Conservation (phyloP, 2,888 invertebrate genomes). For the Caenorhabditis angaria region DNA sequence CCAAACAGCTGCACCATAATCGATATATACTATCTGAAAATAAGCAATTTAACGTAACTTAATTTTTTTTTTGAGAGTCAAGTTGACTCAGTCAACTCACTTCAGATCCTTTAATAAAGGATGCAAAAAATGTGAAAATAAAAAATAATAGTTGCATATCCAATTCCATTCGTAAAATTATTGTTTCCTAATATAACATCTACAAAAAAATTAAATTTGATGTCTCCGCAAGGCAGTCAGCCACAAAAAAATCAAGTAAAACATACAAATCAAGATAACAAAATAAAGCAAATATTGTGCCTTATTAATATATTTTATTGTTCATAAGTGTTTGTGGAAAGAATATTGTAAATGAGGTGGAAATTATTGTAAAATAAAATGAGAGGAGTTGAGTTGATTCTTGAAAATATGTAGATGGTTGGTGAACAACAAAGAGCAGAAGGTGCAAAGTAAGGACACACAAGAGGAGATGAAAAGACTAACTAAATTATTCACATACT, state of each 20-base stretch:
- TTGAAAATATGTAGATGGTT: neutral
- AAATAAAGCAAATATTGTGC: slow-evolving; percentile 2
- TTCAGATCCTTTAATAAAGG: neutral
- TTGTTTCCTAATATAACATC: slow-evolving; percentile 4
- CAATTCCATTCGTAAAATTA: neutral
- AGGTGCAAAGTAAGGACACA: neutral
- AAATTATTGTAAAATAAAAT: neutral
- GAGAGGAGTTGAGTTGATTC: neutral
- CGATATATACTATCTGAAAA: slow-evolving; percentile 17
- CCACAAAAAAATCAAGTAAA: neutral
- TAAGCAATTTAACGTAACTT: neutral
- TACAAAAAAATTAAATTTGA: neutral
- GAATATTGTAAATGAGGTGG: neutral
- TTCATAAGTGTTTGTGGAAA: neutral
- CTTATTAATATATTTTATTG: neutral
- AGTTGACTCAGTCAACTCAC: too few relatives aligned
- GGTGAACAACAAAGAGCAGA: neutral
- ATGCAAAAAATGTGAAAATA: neutral
- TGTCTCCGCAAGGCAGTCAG: too few relatives aligned
- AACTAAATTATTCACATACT: neutral
- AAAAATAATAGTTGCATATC: neutral
- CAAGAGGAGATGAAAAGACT: neutral
- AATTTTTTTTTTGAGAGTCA: too few relatives aligned
- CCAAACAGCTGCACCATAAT: slow-evolving; percentile 65
- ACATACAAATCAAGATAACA: slow-evolving; percentile 4